These are phyloP conservation scores for Deroplatys truncata DNA, from an alignment of 2,888 invertebrate genomes.

Conservation along the genomic window DNA sequence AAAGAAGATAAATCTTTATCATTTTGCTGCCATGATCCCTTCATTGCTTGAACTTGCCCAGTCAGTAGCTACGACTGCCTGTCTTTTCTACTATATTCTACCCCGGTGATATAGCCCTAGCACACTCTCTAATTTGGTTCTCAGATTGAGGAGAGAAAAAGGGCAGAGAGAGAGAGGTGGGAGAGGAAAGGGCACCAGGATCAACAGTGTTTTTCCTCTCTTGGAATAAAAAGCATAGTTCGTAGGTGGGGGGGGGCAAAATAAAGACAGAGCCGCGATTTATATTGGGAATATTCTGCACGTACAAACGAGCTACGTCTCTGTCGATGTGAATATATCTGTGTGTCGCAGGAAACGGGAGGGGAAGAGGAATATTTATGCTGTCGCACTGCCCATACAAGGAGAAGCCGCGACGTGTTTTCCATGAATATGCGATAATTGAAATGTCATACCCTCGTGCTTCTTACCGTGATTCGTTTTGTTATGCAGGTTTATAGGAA, in stretches of 20 bases:
- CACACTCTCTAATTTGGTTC: no score
- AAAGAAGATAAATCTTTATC: no score
- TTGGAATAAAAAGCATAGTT: neutral
- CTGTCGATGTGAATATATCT: conserved; percentile 2
- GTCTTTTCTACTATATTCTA: neutral
- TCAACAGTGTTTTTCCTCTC: neutral
- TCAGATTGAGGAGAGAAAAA: no score
- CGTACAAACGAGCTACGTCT: neutral
- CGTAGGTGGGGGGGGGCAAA: no score
- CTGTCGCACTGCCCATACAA: neutral
- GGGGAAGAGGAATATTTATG: neutral
- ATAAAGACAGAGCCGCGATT: neutral
- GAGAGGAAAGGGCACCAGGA: neutral
- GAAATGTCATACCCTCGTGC: neutral
- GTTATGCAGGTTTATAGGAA: neutral
- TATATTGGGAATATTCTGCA: neutral
- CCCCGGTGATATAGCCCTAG: neutral
- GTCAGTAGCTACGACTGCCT: no score
- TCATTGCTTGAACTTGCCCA: no score
- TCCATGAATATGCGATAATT: conserved; percentile 9
- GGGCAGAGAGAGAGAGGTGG: neutral
- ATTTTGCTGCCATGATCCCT: no score
- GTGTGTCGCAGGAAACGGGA: neutral
- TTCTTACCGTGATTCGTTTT: neutral
- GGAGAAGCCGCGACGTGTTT: neutral